Evolutionary conservation across 2,113 vertebrate species (phyloP).

Genomic region (Ophthalmolycus amberensis): DNA sequence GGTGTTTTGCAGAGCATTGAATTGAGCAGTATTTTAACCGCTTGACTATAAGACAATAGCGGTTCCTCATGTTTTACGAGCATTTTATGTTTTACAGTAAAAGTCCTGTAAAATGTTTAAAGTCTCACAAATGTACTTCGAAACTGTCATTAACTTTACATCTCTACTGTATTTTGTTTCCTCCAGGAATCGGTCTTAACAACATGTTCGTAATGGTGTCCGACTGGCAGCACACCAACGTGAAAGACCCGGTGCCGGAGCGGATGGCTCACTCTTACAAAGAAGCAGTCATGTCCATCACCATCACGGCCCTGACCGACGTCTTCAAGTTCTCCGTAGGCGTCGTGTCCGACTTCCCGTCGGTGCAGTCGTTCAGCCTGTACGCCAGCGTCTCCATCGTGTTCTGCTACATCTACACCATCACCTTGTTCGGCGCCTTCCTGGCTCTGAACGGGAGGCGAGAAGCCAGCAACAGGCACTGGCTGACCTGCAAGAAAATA

Average conservation of each 20-base stretch:
- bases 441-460: constrained; percentile 85
- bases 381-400: constrained; percentile 86
- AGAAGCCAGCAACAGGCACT: constrained; percentile 81
- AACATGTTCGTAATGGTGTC: constrained; percentile 91
- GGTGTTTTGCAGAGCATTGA: not conserved
- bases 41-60: not conserved
- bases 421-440: constrained; percentile 88
- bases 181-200: constrained; percentile 87
- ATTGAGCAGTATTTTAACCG: not conserved
- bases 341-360: constrained; percentile 83
- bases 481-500: constrained; percentile 81
- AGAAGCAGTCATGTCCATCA: constrained; percentile 87
- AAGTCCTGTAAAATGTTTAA: not conserved
- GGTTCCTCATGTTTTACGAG: not conserved
- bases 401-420: constrained; percentile 87
- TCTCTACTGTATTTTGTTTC: not conserved
- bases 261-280: constrained; percentile 82
- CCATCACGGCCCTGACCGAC: constrained; percentile 87
- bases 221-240: constrained; percentile 85
- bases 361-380: constrained; percentile 85
- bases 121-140: not conserved
- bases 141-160: not conserved
- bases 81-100: constrained; percentile 1
- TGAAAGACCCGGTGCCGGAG: constrained; percentile 54
- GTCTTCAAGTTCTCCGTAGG: constrained; percentile 89